Evolutionary conservation across 2,797 vertebrate genomes (phyloP).

Genomic region (Liparis tanakae): DNA sequence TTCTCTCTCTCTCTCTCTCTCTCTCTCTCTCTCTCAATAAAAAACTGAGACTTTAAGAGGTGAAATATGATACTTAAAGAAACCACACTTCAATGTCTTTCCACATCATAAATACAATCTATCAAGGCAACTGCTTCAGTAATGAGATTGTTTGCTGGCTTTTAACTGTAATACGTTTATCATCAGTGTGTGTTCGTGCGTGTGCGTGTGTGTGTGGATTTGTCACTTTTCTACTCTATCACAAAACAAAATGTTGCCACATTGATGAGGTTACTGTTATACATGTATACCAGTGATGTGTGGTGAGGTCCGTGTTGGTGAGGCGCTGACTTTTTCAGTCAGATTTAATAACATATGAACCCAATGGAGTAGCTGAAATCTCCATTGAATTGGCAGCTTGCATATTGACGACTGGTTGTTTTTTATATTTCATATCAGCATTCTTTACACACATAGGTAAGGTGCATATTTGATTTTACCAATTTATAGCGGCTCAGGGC

Average conservation of each 20-base stretch:
- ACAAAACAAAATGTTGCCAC: slow-evolving; percentile 19
- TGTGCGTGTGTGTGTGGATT: slow-evolving; percentile 32
- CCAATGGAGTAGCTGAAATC: no score
- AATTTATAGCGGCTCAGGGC: no score
- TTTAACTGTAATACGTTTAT: slow-evolving; percentile 43
- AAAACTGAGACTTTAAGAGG: slow-evolving; percentile 47
- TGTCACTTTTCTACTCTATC: slow-evolving; percentile 32
- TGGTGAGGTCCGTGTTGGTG: no score
- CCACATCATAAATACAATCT: slow-evolving; percentile 44
- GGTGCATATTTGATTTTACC: no score
- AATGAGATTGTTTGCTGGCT: slow-evolving; percentile 49
- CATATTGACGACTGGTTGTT: no score
- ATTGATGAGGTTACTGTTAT: not conserved
- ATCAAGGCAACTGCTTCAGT: slow-evolving; percentile 37
- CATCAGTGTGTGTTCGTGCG: not conserved
- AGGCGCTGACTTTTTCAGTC: no score
- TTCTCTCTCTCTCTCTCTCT: slow-evolving; percentile 3
- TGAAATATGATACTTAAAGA: slow-evolving; percentile 58
- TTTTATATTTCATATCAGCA: no score
- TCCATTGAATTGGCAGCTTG: no score
- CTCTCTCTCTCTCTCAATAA: slow-evolving; percentile 22
- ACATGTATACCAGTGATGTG: not conserved
- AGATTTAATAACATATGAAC: no score
- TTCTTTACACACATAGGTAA: no score
- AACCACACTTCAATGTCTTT: slow-evolving; percentile 50